Base-by-base conservation (phyloP, 2,797 vertebrate genomes). In the Tokudaia muenninki region DNA sequence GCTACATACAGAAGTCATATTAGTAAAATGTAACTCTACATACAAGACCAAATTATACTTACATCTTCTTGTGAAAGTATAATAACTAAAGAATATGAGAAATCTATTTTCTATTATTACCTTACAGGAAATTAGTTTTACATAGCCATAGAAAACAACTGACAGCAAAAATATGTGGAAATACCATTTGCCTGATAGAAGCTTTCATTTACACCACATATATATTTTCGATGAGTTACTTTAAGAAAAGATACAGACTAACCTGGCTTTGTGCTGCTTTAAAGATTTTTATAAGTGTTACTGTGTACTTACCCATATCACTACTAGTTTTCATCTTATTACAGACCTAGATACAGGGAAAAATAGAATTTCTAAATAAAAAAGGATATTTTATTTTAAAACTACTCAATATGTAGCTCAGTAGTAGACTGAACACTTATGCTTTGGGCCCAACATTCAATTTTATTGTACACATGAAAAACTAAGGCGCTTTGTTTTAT, bases 341-440 rank as follows among this genome's bases (percentile, higher is more conserved):
- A 65, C 0, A n/a, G 59, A 78, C 91, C 78, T 79, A 84, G 79
- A 14, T 91, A 78, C 57, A 57, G 77, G 22, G 12, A 97, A 91
- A 59, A 97, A 94, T 0, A 93, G 80, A 77, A 34, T 93, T 95
- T 93, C 1, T 44, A 91, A 95, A 95, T 47, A 94, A 65, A 14
- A 61, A 84, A 72, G 52, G 17, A 89, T 75, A 55, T 37, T 82
- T 92, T 89, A 84, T 92, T 77, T 34, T 55, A 81, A 94, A 96
- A 79, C 47, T 80, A 77, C 0, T 0, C 57, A 94, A 34, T 83
- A 88, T 80, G 41, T 65, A 86, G 10, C 17, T 84, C 29, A 37
- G 31, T 21, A 22, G 41, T 79, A 87, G 87, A 67, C 3, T 90
- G 11, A 37, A 84, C 34, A 31, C 16, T 44, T 47, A 47, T 21